Evolutionary conservation across 2,113 vertebrate genomes (phyloP).

Genomic region (Scatophagus argus): DNA sequence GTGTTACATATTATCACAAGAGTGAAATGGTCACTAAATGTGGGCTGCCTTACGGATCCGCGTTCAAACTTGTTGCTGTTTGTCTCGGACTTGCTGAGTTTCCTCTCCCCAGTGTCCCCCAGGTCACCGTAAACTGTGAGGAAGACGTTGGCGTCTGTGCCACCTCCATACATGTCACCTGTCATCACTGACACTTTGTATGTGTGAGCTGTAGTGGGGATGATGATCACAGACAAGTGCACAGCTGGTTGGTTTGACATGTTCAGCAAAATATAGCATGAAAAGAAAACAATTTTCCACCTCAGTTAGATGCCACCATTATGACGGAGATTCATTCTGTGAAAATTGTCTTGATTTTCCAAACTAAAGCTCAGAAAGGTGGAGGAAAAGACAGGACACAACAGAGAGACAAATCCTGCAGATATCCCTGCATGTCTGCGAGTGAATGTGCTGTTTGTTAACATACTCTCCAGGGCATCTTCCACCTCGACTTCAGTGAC

Average conservation of each 20-base stretch:
- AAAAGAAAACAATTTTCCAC: conserved; percentile 30
- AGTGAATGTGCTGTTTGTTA: not conserved
- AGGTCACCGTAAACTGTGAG: conserved; percentile 94
- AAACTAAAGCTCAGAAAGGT: conserved; percentile 13
- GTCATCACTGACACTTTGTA: conserved; percentile 94
- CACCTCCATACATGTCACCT: conserved; percentile 90
- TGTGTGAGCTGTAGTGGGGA: conserved; percentile 83
- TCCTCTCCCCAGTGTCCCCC: conserved; percentile 94
- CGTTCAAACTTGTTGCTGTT: conserved; percentile 97
- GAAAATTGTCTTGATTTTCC: not conserved
- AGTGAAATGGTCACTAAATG: not conserved
- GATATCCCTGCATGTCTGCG: not conserved
- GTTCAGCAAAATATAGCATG: conserved; percentile 13
- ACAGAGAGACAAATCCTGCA: not conserved
- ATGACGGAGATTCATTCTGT: conserved; percentile 20
- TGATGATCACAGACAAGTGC: conserved; percentile 20
- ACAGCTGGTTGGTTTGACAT: not conserved
- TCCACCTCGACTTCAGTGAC: conserved; percentile 93
- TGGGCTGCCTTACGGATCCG: conserved; percentile 86
- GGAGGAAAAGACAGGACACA: not conserved
- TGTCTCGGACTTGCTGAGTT: conserved; percentile 95
- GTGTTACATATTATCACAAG: too few species aligned
- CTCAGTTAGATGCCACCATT: conserved; percentile 12
- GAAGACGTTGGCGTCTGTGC: conserved; percentile 95
- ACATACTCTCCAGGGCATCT: conserved; percentile 95